Evolutionary conservation across 1,140 invertebrate species (phyloP).

Genomic region (Protaetia brevitarsis): DNA sequence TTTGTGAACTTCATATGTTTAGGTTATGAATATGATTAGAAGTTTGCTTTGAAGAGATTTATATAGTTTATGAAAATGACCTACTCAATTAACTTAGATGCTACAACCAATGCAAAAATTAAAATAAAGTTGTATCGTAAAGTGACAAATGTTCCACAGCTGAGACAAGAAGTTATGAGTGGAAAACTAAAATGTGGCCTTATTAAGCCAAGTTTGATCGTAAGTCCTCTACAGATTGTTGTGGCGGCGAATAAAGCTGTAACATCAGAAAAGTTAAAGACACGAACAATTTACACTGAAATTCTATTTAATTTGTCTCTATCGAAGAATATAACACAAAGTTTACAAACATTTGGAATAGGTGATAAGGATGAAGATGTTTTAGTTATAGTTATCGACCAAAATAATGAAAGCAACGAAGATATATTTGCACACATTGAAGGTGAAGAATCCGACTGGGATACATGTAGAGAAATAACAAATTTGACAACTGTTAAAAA

Average conservation of each 20-base stretch:
- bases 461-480: slow-evolving; percentile 29
- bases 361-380: slow-evolving; percentile 55
- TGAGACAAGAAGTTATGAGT: slow-evolving; percentile 54
- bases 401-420: slow-evolving; percentile 45
- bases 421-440: slow-evolving; percentile 41
- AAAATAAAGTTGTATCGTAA: slow-evolving; percentile 58
- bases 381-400: slow-evolving; percentile 56
- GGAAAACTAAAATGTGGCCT: slow-evolving; percentile 59
- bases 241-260: slow-evolving; percentile 68
- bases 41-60: too few relatives aligned
- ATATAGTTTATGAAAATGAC: too few relatives aligned
- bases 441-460: slow-evolving; percentile 35
- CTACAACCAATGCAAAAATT: slow-evolving; percentile 49
- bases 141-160: slow-evolving; percentile 57
- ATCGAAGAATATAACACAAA: slow-evolving; percentile 65
- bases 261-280: slow-evolving; percentile 56
- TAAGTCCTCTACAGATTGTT: slow-evolving; percentile 63
- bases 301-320: slow-evolving; percentile 66
- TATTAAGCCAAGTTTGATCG: slow-evolving; percentile 60
- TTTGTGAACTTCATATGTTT: too few relatives aligned
- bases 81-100: slow-evolving; percentile 48
- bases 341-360: slow-evolving; percentile 63
- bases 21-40: too few relatives aligned
- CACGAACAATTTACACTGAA: slow-evolving; percentile 63
- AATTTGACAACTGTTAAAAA: slow-evolving; percentile 29